Base-by-base conservation (phyloP, 2,797 vertebrate genomes). In the Hephaestus fuliginosus region DNA sequence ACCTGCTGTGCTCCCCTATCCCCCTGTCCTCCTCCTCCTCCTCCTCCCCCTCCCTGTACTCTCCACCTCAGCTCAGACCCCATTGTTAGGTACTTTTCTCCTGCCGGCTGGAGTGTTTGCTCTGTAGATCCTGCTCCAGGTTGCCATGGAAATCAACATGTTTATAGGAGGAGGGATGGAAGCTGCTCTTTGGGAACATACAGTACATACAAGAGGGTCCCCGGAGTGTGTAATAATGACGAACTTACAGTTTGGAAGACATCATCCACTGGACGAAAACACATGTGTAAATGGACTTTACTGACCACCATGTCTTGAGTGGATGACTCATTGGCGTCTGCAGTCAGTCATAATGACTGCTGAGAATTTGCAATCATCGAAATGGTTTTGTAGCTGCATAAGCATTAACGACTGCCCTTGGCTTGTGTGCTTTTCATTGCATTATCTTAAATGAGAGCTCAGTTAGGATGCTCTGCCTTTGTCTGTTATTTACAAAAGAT, bases 81-180 rank as follows among this genome's bases (percentile, higher is more conserved):
- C 67, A 76, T 87, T 87, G 79, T 93, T 63, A 33, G 25, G 20
- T 74, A 80, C 85, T 84, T 86, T 81, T 86, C 81, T 84, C 64
- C 78, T 65, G 62, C 74, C 84, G 69, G 76, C 82, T 82, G 71
- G 72, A 92, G 84, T 95, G 93, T 95, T 95, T 94, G 91, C 85
- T 82, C 89, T 92, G 90, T 81, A 80, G 87, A 85, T 81, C 80
- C 51, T 76, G 84, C 81, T 90, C 77, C 84, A 80, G 74, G 92
- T 95, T 91, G 89, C 77, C 92, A 94, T 93, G 93, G 93, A 88
- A 94, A 95, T 94, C 79, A 76, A 57, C 46, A 62, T 94, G 94
- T 95, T 94, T 93, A 91, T 85, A 80, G 80, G 82, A 70, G 62
- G 80, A 89, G 72, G 75, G 67, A 78, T 78, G 86, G 63, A 74